Conservation (phyloP, 2,113 vertebrate genomes). For the Lepidothrix coronata region DNA sequence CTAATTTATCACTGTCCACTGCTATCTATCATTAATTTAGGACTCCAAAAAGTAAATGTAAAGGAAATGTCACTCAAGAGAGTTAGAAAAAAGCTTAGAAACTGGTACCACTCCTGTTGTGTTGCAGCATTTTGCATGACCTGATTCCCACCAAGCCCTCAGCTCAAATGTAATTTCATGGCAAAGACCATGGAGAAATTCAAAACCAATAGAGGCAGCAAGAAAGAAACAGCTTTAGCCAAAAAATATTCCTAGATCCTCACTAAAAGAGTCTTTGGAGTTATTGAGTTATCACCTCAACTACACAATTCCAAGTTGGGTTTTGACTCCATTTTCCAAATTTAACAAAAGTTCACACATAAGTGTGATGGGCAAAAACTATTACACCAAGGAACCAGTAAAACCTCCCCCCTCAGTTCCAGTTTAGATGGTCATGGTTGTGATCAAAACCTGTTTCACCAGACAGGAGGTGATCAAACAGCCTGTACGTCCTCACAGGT, state of each 20-base stretch:
- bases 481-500: background rate
- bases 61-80: background rate
- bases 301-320: rapidly evolving
- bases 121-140: background rate
- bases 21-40: background rate
- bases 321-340: background rate
- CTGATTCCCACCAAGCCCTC: background rate
- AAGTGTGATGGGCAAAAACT: background rate
- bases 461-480: background rate
- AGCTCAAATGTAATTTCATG: background rate
- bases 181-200: background rate
- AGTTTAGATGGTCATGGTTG: background rate
- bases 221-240: background rate
- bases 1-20: background rate
- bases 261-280: background rate
- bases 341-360: background rate
- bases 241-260: background rate
- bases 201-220: background rate
- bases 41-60: background rate
- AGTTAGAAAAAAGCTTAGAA: background rate
- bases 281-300: background rate
- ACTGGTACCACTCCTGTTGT: background rate
- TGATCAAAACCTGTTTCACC: background rate
- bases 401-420: background rate
- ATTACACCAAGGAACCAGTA: background rate